A percentile compares a stretch with the other conserved stretches of the same genome.
phyloP scores from a whole-genome alignment of 2,888 invertebrate species.

The Meteorus cinctellus region DNA sequence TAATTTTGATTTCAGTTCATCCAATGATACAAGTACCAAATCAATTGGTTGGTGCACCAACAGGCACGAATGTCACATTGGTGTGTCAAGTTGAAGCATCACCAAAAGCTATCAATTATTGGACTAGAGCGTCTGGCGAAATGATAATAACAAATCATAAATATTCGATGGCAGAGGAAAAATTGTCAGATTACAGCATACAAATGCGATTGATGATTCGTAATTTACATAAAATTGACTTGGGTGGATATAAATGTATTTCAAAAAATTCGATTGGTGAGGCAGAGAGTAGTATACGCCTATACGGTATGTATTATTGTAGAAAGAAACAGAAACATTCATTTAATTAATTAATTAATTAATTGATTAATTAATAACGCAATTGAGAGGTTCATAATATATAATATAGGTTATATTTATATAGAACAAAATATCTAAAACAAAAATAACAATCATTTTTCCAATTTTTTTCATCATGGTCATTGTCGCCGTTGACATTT shows the following conservation, averaged over 20 bases:
- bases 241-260: conserved; percentile 92
- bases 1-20: conserved; percentile 81
- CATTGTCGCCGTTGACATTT: no score
- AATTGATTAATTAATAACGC: not conserved
- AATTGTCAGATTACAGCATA: conserved; percentile 87
- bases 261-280: conserved; percentile 95
- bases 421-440: no score
- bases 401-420: no score
- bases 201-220: conserved; percentile 87
- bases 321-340: not conserved
- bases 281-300: conserved; percentile 90
- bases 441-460: no score
- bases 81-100: conserved; percentile 93
- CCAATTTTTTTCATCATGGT: no score
- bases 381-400: no score
- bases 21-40: conserved; percentile 95
- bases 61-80: conserved; percentile 88
- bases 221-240: conserved; percentile 83
- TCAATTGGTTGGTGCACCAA: conserved; percentile 92
- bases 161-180: conserved; percentile 87
- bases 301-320: conserved; percentile 83
- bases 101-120: conserved; percentile 95
- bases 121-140: conserved; percentile 93
- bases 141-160: conserved; percentile 93
- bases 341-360: not conserved